Evolutionary conservation across 92 coral and sea anemone genomes (phyloP).

Genomic region (Pocillopora grandis): DNA sequence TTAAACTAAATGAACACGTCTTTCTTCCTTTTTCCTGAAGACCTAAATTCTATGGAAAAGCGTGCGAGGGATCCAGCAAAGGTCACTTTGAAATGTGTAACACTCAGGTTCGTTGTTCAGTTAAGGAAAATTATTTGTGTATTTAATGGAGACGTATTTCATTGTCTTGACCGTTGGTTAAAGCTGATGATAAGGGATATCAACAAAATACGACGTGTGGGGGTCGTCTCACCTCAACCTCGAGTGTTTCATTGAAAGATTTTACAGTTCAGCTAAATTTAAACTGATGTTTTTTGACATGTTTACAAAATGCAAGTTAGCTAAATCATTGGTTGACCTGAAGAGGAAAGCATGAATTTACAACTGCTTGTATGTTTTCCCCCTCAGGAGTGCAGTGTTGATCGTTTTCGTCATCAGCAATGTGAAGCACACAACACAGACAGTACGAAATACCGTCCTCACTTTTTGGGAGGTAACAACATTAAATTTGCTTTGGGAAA

Average conservation of each 20-base stretch:
- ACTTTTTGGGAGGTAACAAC: conserved; percentile 15
- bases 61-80: conserved; percentile 61
- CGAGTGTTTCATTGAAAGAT: neutral
- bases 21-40: conserved; percentile 35
- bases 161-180: neutral
- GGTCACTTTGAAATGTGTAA: conserved; percentile 78
- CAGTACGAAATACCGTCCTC: conserved; percentile 25
- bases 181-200: too few species aligned
- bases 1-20: too few species aligned
- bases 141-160: neutral
- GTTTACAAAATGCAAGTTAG: too few species aligned
- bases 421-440: conserved; percentile 38
- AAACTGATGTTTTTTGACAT: too few species aligned
- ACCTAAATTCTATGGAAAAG: conserved; percentile 72
- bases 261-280: neutral
- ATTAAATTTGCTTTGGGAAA: neutral
- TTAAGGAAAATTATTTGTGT: neutral
- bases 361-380: neutral
- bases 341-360: too few species aligned
- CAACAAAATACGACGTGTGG: neutral
- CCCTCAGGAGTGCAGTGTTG: conserved; percentile 50
- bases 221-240: neutral
- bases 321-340: too few species aligned
- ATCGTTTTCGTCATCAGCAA: conserved; percentile 43
- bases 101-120: conserved; percentile 37